phyloP scores from a whole-genome alignment of 2,797 vertebrate species.

The Loriculus beryllinus region DNA sequence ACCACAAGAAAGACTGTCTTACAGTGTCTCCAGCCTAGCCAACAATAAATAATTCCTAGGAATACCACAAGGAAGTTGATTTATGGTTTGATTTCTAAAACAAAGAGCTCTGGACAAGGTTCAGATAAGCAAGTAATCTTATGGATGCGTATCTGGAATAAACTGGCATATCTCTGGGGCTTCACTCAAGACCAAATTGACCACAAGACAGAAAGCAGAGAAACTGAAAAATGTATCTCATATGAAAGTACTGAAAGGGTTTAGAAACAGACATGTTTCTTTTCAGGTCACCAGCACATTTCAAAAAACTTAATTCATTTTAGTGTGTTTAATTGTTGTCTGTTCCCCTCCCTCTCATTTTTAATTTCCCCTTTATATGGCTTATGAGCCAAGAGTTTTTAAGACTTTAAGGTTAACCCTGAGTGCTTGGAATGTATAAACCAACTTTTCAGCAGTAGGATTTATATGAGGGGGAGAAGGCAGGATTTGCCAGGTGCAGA shows the following conservation, averaged over 20 bases:
- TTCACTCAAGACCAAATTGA: background rate
- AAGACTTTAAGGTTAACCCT: constrained; percentile 41
- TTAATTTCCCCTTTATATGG: constrained; percentile 30
- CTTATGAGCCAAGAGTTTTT: constrained; percentile 6
- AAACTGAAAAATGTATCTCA: background rate
- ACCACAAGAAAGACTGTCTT: constrained; percentile 21
- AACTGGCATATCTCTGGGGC: background rate
- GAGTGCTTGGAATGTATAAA: constrained; percentile 57
- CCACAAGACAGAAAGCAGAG: constrained; percentile 20
- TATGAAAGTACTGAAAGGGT: background rate
- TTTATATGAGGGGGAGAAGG: constrained; percentile 48
- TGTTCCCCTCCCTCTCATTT: background rate
- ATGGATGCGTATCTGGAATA: constrained; percentile 8
- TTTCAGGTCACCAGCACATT: background rate
- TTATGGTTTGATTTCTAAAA: constrained; percentile 47
- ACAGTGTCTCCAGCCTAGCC: background rate
- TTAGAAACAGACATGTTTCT: background rate
- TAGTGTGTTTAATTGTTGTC: constrained; percentile 10
- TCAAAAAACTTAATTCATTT: constrained; percentile 23
- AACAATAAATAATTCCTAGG: constrained; percentile 19
- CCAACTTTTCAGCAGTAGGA: constrained; percentile 60
- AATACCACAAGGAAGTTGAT: constrained; percentile 35
- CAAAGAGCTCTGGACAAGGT: constrained; percentile 13
- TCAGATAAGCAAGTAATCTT: constrained; percentile 39
- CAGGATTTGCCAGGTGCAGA: constrained; percentile 65